These are phyloP conservation scores for Ganaspis sp. DNA, from an alignment of 1,140 invertebrate genomes.

Conservation along the genomic window DNA sequence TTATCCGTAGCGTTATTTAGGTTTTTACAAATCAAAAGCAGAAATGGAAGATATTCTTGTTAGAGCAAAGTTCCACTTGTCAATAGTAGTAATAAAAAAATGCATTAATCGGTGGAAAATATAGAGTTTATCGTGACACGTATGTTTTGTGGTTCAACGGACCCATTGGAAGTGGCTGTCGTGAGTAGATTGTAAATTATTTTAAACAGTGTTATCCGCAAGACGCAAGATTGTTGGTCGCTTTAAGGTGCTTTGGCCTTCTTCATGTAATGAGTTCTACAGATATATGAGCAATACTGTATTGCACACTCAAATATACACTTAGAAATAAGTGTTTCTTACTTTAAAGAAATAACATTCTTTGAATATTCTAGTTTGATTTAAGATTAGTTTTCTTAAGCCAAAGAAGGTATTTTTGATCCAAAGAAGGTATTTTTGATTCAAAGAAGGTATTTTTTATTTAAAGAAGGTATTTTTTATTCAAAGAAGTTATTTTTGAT, in stretches of 20 bases:
- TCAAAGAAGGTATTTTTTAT: too few relatives aligned
- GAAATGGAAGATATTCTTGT: not conserved
- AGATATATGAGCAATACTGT: not conserved
- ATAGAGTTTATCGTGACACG: slow-evolving; percentile 10
- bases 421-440: too few relatives aligned
- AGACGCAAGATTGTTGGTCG: not conserved
- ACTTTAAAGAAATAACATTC: too few relatives aligned
- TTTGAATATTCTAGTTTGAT: too few relatives aligned
- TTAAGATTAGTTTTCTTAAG: too few relatives aligned
- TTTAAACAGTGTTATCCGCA: slow-evolving; percentile 8
- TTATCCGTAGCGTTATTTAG: not conserved
- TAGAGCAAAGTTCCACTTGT: slow-evolving; percentile 21
- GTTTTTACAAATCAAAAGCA: not conserved
- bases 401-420: too few relatives aligned
- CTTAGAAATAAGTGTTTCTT: too few relatives aligned
- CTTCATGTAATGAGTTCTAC: not conserved
- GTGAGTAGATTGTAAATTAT: slow-evolving; percentile 10
- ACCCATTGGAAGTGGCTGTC: not conserved
- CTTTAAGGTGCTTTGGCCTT: not conserved
- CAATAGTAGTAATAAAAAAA: slow-evolving; percentile 8
- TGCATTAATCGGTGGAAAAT: slow-evolving; percentile 3
- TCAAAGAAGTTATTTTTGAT: too few relatives aligned
- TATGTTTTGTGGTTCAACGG: slow-evolving; percentile 17
- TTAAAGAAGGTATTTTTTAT: too few relatives aligned
- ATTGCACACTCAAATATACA: not conserved